These are phyloP conservation scores for Cistogaster globosa DNA, from an alignment of 2,888 invertebrate genomes.

Conservation along the genomic window DNA sequence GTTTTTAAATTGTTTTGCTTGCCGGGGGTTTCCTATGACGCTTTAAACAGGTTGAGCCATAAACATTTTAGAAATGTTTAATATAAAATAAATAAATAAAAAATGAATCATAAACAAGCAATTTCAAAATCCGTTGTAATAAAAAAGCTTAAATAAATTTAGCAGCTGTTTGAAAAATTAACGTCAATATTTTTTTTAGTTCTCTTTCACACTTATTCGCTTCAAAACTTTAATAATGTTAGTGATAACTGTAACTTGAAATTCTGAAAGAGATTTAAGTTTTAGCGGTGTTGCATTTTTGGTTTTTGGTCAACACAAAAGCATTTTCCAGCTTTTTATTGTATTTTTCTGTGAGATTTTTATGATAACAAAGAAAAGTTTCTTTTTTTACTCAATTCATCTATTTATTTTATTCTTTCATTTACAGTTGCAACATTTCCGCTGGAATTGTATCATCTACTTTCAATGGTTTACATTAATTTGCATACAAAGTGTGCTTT, in stretches of 20 bases:
- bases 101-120: slow-evolving; percentile 60
- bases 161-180: slow-evolving; percentile 36
- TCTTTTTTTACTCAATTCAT: slow-evolving; percentile 10
- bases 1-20: background rate
- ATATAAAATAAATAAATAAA: slow-evolving; percentile 12
- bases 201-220: background rate
- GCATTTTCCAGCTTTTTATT: slow-evolving; percentile 42
- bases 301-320: slow-evolving; percentile 40
- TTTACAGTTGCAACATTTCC: slow-evolving; percentile 71
- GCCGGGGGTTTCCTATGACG: slow-evolving; percentile 69
- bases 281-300: slow-evolving; percentile 1
- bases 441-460: slow-evolving; percentile 40
- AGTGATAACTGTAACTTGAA: slow-evolving; percentile 9
- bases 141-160: slow-evolving; percentile 44
- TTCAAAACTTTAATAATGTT: background rate
- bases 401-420: slow-evolving; percentile 61
- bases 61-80: slow-evolving; percentile 39
- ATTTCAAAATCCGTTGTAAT: slow-evolving; percentile 66
- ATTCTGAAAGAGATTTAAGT: slow-evolving; percentile 28
- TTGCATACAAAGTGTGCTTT: slow-evolving; percentile 68
- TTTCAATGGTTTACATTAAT: slow-evolving; percentile 40
- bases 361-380: slow-evolving; percentile 56
- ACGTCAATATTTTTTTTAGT: background rate
- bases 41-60: slow-evolving; percentile 44
- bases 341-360: slow-evolving; percentile 51